These are phyloP conservation scores for Cosmopolites sordidus DNA, from an alignment of 2,888 invertebrate species.

Conservation along the genomic window DNA sequence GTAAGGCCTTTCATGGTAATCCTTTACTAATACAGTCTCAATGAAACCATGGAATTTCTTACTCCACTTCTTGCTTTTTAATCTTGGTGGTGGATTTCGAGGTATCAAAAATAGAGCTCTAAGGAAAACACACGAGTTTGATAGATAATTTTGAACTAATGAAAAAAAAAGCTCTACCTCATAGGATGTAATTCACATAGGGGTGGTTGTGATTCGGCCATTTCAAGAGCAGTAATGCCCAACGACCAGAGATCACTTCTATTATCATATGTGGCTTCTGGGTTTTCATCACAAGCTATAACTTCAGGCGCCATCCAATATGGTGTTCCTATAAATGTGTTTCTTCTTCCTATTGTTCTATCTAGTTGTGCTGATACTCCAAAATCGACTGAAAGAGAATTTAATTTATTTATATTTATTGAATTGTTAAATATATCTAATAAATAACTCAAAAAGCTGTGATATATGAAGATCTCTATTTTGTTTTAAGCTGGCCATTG, in stretches of 20 bases:
- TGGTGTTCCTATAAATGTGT: constrained; percentile 98
- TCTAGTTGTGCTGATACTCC: constrained; percentile 99
- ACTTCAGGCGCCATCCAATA: constrained; percentile 99
- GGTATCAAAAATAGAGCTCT: constrained; percentile 26
- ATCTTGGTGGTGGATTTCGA: constrained; percentile 94
- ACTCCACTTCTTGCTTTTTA: constrained; percentile 97
- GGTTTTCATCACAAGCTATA: constrained; percentile 99
- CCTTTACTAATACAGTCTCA: constrained; percentile 94
- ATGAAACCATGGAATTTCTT: constrained; percentile 97
- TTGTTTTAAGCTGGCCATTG: too few relatives aligned
- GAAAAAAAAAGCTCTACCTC: constrained; percentile 76
- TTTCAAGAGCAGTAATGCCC: constrained; percentile 97
- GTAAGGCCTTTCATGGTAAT: constrained; percentile 97
- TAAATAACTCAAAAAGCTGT: too few relatives aligned
- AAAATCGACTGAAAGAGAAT: constrained; percentile 82
- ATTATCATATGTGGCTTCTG: constrained; percentile 99
- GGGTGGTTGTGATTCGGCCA: constrained; percentile 99
- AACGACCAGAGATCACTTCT: constrained; percentile 87
- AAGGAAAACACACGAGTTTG: too few relatives aligned
- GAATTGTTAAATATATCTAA: too few relatives aligned
- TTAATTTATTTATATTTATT: too few relatives aligned
- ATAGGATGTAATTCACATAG: constrained; percentile 99
- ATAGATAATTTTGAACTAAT: not conserved
- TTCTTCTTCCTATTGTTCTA: constrained; percentile 96
- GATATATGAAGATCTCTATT: too few relatives aligned